Percentiles rank a stretch among this genome's conserved stretches.
phyloP scores from a whole-genome alignment of 30 jellyfish, hydroid and myxozoan species.

The Mastigias papua region DNA sequence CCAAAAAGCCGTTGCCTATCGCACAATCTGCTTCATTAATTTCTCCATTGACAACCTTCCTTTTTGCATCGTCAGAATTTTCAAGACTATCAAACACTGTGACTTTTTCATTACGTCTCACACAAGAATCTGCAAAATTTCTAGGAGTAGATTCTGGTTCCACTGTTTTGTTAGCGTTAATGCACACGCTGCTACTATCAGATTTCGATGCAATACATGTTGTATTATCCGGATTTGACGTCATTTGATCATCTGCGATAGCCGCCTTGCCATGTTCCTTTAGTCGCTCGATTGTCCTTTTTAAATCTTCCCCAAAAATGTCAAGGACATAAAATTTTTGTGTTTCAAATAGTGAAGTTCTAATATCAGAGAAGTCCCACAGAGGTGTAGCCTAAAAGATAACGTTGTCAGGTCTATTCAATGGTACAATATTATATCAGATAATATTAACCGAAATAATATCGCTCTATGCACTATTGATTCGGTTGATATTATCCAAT shows the following conservation, averaged over 20 bases:
- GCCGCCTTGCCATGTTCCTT: no score
- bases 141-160: neutral
- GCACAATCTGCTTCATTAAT: neutral
- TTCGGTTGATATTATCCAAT: no score
- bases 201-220: no score
- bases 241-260: no score
- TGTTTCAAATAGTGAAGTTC: neutral
- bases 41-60: neutral
- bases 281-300: constrained; percentile 12
- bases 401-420: no score
- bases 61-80: neutral
- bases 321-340: constrained; percentile 37
- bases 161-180: no score
- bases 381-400: constrained; percentile 2
- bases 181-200: no score
- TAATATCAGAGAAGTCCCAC: constrained; percentile 43
- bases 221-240: no score
- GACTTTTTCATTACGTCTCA: constrained; percentile 55
- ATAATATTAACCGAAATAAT: no score
- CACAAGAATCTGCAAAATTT: constrained; percentile 1
- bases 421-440: no score
- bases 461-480: no score
- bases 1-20: neutral
- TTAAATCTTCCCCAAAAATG: constrained; percentile 30
- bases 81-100: constrained; percentile 29